Evolutionary conservation across 2,888 invertebrate species (phyloP), one percentile per base, ranked within the genome.

Genomic region (Osmoderma eremita): DNA sequence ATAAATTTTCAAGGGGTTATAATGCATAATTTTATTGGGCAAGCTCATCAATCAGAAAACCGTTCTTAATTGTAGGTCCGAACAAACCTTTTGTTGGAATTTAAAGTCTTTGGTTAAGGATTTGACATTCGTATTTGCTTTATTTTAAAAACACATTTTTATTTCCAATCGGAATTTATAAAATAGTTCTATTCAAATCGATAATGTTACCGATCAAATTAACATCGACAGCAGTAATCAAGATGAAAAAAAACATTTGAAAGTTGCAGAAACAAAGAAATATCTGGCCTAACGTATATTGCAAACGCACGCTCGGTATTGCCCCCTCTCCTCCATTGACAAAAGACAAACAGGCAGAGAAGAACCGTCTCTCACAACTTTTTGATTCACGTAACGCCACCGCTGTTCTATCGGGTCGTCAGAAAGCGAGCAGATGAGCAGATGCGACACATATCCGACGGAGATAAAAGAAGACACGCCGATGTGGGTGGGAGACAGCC

Each of bases 341-440:
- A 61, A 45, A 61, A 67, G 71, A 69, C 58, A 64, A 68, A 67
- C 38, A 53, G 53, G 65, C 54, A 65, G 42, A 63, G 65, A 68
- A 69, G 68, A 71, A 45, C 17, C 30, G 69, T 65, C 54, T 69
- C 68, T 67, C 50, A 70, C 61, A n/a, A n/a, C n/a, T n/a, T n/a
- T n/a, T 68, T 61, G 30, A 61, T 69, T 69, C 68, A 68, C 67
- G 70, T 68, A 68, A 67, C 69, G 67, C 6, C 30, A 10, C 6
- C 2, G 30, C 30, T n/a, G n/a, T n/a, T 30, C 30, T 69, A 68
- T 72, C 69, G 67, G 70, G 67, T 68, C 67, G 70, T 48, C 45
- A 67, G 49, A 54, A 53, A 68, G 65, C 30, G 22, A 38, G 62
- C 22, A 53, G 45, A 67, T 67, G 53, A 22, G 58, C 36, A 48